A percentile compares a stretch with the other conserved stretches of the same genome.
Conservation (phyloP, 2,113 vertebrate genomes). For the Mus spicilegus region DNA sequence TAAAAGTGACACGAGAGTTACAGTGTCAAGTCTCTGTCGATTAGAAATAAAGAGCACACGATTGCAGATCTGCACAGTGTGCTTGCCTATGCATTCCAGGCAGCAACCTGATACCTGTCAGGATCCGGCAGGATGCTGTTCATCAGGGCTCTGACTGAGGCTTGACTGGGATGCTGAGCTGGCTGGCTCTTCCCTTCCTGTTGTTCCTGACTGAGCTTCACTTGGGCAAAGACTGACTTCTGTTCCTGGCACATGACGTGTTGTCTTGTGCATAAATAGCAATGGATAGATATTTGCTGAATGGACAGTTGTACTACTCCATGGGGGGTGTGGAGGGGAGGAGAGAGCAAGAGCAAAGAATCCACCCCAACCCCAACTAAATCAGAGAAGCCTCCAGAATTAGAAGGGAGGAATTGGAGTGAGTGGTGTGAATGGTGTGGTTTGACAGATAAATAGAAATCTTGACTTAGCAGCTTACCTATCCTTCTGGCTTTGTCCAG, state of each 20-base stretch:
- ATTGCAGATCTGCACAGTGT: background rate
- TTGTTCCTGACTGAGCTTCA: background rate
- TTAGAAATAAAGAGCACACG: background rate
- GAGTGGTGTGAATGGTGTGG: background rate
- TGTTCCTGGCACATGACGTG: slow-evolving; percentile 22
- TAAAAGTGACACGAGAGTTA: background rate
- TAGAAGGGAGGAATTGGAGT: slow-evolving; percentile 34
- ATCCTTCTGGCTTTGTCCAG: slow-evolving; percentile 3
- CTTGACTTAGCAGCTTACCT: slow-evolving; percentile 24
- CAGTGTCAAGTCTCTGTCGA: background rate
- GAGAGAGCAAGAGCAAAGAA: background rate
- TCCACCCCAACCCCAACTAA: background rate
- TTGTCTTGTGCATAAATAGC: slow-evolving; percentile 21
- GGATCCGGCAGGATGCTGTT: background rate
- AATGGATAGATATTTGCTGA: slow-evolving; percentile 69
- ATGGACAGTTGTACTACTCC: background rate
- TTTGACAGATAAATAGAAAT: slow-evolving; percentile 45
- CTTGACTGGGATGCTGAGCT: background rate
- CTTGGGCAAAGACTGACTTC: background rate
- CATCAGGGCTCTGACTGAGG: background rate
- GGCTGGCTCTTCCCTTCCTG: no score
- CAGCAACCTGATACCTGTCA: background rate
- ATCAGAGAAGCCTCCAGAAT: background rate
- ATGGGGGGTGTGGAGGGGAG: background rate
- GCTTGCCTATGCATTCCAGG: background rate